Percentiles rank a stretch among this genome's conserved stretches.
phyloP scores from a whole-genome alignment of 1,140 invertebrate genomes.

The Danaus melanippus region DNA sequence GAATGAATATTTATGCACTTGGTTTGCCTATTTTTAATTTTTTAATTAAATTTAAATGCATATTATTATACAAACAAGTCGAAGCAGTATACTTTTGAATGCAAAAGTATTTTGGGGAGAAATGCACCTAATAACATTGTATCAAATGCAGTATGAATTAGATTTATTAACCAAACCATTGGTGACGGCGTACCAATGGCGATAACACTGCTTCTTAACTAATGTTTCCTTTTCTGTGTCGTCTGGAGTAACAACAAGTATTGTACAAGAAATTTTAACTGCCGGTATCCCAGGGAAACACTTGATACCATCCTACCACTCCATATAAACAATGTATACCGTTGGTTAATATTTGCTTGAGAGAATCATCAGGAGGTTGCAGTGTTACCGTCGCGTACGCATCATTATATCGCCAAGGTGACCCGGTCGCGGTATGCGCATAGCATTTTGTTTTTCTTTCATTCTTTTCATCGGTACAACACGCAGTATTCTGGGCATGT shows the following conservation, averaged over 20 bases:
- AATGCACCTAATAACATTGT: conserved; percentile 58
- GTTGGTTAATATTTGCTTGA: conserved; percentile 22
- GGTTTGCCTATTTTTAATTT: conserved; percentile 50
- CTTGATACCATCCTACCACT: conserved; percentile 4
- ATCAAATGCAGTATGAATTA: conserved; percentile 47
- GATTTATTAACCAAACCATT: conserved; percentile 55
- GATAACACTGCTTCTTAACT: conserved; percentile 63
- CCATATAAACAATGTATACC: conserved; percentile 18
- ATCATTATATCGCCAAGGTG: conserved; percentile 44
- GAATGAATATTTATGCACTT: conserved; percentile 51
- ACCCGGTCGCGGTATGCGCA: conserved; percentile 65
- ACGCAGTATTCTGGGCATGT: conserved; percentile 96
- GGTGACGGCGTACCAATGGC: conserved; percentile 49
- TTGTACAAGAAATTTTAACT: conserved; percentile 5
- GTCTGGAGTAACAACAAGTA: neutral
- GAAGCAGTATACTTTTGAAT: conserved; percentile 54
- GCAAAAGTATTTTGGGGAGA: conserved; percentile 50
- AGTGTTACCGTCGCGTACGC: conserved; percentile 59
- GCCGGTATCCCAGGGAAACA: conserved; percentile 6
- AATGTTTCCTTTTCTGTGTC: conserved; percentile 4
- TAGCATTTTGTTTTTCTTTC: conserved; percentile 71
- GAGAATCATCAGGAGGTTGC: conserved; percentile 24
- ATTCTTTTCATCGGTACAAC: conserved; percentile 64
- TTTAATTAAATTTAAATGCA: conserved; percentile 48
- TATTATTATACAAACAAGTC: conserved; percentile 49